A percentile compares a stretch with the other conserved stretches of the same genome.
Conservation (phyloP, 2,888 invertebrate genomes). For the Chrysotoxum bicinctum region DNA sequence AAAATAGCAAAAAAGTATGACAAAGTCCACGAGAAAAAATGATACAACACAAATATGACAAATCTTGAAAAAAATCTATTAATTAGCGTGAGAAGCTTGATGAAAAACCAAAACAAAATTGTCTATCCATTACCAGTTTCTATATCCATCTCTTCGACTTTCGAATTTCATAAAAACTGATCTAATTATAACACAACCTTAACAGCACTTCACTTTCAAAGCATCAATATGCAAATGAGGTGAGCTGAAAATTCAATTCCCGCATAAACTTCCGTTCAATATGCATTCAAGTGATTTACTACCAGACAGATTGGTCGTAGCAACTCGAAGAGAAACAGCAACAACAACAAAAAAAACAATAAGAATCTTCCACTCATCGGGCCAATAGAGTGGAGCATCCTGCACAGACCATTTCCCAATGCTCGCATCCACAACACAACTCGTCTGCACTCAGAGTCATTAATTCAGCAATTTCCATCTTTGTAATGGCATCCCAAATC, state of each 20-base stretch:
- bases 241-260: conserved; percentile 48
- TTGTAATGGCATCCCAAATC: conserved; percentile 63
- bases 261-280: conserved; percentile 32
- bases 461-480: conserved; percentile 72
- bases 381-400: conserved; percentile 20
- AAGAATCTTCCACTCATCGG: conserved; percentile 25
- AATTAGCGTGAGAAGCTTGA: not conserved
- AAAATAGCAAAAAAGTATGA: no score
- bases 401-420: conserved; percentile 23
- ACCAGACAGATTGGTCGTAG: conserved; percentile 32
- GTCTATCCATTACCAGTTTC: not conserved
- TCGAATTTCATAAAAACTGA: not conserved
- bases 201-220: not conserved
- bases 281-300: conserved; percentile 62
- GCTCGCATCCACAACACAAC: not conserved
- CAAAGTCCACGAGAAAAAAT: no score
- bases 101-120: not conserved
- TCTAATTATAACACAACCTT: conserved; percentile 11
- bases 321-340: not conserved
- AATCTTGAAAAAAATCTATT: not conserved
- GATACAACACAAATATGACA: no score
- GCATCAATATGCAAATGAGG: conserved; percentile 52
- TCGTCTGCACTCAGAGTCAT: conserved; percentile 40
- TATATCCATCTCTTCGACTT: not conserved
- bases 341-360: not conserved